phyloP scores from a whole-genome alignment of 1,140 invertebrate species.

The Zaprionus gabonicus region DNA sequence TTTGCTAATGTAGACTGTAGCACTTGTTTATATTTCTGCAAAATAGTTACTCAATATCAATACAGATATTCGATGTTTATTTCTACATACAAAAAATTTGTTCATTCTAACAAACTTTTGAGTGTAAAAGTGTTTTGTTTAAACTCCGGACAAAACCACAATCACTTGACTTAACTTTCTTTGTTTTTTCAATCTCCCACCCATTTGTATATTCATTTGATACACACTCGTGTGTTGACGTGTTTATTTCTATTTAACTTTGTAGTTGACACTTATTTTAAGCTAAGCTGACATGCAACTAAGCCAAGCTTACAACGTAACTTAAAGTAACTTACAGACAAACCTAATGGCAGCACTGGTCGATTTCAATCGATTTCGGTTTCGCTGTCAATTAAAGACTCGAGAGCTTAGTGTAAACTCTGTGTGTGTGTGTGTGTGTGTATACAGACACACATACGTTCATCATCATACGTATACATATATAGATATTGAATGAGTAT shows the following conservation, averaged over 20 bases:
- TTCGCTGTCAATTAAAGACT: conserved; percentile 23
- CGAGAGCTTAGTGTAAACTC: conserved; percentile 14
- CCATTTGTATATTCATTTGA: conserved; percentile 1
- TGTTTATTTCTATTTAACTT: conserved; percentile 8
- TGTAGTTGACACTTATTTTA: conserved; percentile 15
- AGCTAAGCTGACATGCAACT: conserved; percentile 54
- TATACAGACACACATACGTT: conserved; percentile 30
- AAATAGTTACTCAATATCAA: too few relatives aligned
- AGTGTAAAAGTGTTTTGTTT: neutral
- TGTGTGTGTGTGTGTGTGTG: conserved; percentile 7
- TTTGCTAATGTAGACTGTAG: too few relatives aligned
- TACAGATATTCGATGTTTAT: too few relatives aligned
- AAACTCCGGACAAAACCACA: neutral
- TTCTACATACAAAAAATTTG: too few relatives aligned
- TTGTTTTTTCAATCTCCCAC: neutral
- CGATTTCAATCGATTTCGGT: conserved; percentile 42
- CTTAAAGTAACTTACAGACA: conserved; percentile 66
- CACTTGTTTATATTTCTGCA: too few relatives aligned
- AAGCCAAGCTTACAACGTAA: conserved; percentile 51
- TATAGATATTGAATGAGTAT: conserved; percentile 37
- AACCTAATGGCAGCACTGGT: conserved; percentile 46
- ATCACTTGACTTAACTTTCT: neutral
- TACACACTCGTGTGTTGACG: neutral
- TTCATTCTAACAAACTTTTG: neutral
- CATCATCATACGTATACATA: neutral